Evolutionary conservation across 2,797 vertebrate species (phyloP).

Genomic region (Sibirionetta formosa): DNA sequence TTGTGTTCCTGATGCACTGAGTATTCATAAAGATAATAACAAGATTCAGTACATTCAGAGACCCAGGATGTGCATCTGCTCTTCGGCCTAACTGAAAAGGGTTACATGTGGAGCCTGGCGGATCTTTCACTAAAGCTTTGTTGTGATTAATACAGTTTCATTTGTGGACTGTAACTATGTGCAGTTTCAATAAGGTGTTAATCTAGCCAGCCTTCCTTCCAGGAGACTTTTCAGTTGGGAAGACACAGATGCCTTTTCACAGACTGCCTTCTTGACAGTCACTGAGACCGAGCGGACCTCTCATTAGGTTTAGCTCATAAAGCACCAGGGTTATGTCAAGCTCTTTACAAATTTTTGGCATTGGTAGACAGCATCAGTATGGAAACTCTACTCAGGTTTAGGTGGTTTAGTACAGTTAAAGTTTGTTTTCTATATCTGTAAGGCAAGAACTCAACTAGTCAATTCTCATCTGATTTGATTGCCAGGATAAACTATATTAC

Average conservation of each 20-base stretch:
- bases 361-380: background rate
- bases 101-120: background rate
- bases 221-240: background rate
- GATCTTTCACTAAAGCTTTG: constrained; percentile 56
- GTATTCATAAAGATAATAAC: constrained; percentile 83
- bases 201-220: background rate
- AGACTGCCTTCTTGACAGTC: background rate
- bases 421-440: background rate
- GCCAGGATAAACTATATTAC: rapidly evolving
- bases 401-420: background rate
- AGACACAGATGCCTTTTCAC: background rate
- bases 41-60: constrained; percentile 75
- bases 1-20: constrained; percentile 76
- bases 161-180: background rate
- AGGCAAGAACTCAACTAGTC: background rate
- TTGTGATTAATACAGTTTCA: constrained; percentile 66
- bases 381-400: background rate
- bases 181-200: background rate
- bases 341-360: background rate
- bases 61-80: constrained; percentile 69
- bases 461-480: background rate
- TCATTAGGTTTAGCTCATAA: background rate
- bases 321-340: background rate
- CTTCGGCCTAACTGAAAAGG: constrained; percentile 74
- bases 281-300: background rate